Evolutionary conservation across 2,888 invertebrate genomes (phyloP), one percentile per base, ranked within the genome.

Genomic region (Scaptomyza parva): DNA sequence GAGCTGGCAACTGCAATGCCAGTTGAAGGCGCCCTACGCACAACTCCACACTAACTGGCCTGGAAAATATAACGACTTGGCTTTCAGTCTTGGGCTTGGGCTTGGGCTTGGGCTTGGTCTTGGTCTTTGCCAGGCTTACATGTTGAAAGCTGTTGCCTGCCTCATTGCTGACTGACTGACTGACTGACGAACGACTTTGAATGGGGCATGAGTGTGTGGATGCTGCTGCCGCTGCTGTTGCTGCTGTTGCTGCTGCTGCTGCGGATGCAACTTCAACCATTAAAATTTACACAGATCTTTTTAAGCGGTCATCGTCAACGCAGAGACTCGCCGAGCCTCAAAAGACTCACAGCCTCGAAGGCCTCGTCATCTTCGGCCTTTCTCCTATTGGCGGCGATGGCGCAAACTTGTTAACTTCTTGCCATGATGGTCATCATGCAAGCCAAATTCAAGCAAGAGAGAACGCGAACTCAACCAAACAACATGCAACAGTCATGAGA

Each of bases 391-490:
- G 75, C 76, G 83, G 81, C 75, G 57, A 69, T 70, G 75, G 78
- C 86, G 86, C 85, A 86, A 83, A 83, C 87, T 83, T 83, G 83
- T 86, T 86, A 83, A 83, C 83, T 86, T 82, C 81, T 76, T 83
- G 81, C 80, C 86, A 86, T 81, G 80, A 81, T 81, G 86, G 84
- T 81, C 80, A 85, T 81, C 85, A 86, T 84, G 83, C 86, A 66
- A 78, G 76, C 79, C 79, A 73, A 69, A 68, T 77, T 62, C 58
- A 64, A 60, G 52, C 70, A 62, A 59, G 52, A 47, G 69, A 58
- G 67, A 73, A 73, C 61, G 77, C 73, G 57, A 55, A 76, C 55
- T 37, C 59, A 45, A 45, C 55, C 64, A 64, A 40, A 55, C 70
- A 64, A 55, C 76, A 83, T 75, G 86, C 84, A 68, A 76, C 72